Evolutionary conservation across 92 coral and sea anemone species (phyloP).

Genomic region (Porites cylindrica): DNA sequence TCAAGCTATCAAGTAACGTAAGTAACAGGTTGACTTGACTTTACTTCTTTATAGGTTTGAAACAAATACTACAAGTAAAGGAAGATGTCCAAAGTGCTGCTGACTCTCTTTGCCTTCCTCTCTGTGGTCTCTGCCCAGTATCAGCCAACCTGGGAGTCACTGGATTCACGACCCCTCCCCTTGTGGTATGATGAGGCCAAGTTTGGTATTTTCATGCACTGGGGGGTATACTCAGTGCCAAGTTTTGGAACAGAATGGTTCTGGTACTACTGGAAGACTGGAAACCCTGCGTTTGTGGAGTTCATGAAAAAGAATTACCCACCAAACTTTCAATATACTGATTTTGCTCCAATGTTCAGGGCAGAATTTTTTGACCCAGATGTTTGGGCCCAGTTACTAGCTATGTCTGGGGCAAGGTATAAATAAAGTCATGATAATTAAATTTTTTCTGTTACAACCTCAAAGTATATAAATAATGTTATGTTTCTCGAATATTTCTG

Average conservation of each 20-base stretch:
- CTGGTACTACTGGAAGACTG: conserved; percentile 77
- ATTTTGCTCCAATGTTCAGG: conserved; percentile 88
- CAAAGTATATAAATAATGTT: too few relatives aligned
- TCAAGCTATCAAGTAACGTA: not conserved
- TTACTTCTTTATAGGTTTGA: not conserved
- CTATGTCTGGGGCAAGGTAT: conserved; percentile 89
- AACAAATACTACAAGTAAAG: not conserved
- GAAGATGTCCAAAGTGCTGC: conserved; percentile 3
- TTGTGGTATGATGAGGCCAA: conserved; percentile 89
- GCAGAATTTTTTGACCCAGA: conserved; percentile 84
- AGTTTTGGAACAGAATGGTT: conserved; percentile 91
- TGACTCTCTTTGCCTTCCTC: not conserved
- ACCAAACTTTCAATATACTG: conserved; percentile 76
- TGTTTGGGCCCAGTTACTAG: conserved; percentile 80
- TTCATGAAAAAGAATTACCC: conserved; percentile 88
- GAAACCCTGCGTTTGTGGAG: conserved; percentile 64
- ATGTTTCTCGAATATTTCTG: too few relatives aligned
- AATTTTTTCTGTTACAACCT: too few relatives aligned
- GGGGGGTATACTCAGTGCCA: conserved; percentile 92
- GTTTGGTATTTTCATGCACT: conserved; percentile 83
- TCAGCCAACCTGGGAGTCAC: conserved; percentile 68
- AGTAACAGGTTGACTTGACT: not conserved
- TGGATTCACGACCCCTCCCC: conserved; percentile 82
- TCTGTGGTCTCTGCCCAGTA: conserved; percentile 52
- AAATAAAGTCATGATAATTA: not conserved